A percentile compares a stretch with the other conserved stretches of the same genome.
Conservation (phyloP, 30 jellyfish, hydroid and myxozoan genomes). For the Aurelia aurita region DNA sequence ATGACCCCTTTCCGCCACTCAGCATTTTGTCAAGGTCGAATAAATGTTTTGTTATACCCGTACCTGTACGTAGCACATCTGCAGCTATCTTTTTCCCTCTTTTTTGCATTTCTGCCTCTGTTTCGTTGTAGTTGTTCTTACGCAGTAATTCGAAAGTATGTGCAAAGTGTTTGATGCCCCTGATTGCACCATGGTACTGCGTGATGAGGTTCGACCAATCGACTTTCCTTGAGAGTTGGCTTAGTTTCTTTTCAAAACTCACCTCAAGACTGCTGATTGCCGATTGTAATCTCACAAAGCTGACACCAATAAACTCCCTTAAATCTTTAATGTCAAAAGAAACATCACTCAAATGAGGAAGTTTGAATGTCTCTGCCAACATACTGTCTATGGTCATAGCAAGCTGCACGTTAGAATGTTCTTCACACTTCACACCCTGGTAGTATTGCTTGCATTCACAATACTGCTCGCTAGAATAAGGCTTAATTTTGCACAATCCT, state of each 20-base stretch:
- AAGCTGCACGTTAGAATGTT: constrained; percentile 1
- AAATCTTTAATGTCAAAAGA: constrained; percentile 30
- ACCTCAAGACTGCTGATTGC: constrained; percentile 40
- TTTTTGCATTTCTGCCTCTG: neutral
- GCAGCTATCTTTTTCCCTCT: constrained; percentile 35
- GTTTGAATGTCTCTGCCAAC: constrained; percentile 16
- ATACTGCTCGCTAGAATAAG: constrained; percentile 23
- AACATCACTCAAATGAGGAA: constrained; percentile 50
- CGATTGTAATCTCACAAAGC: constrained; percentile 11
- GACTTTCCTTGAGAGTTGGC: neutral
- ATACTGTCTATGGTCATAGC: constrained; percentile 47
- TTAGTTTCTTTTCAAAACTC: constrained; percentile 11
- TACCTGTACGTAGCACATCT: constrained; percentile 1
- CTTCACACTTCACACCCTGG: constrained; percentile 38
- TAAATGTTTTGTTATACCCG: constrained; percentile 14
- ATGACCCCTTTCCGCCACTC: constrained; percentile 15
- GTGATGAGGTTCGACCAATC: constrained; percentile 28
- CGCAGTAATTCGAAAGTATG: constrained; percentile 31
- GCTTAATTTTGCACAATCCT: constrained; percentile 26
- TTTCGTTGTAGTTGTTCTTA: neutral
- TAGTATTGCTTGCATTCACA: constrained; percentile 54
- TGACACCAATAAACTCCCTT: constrained; percentile 35
- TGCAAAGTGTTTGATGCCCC: neutral
- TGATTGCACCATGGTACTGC: constrained; percentile 7
- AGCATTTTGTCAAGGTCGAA: constrained; percentile 20